Conservation (phyloP, 1,140 invertebrate genomes). For the Brachionus koreanus region DNA sequence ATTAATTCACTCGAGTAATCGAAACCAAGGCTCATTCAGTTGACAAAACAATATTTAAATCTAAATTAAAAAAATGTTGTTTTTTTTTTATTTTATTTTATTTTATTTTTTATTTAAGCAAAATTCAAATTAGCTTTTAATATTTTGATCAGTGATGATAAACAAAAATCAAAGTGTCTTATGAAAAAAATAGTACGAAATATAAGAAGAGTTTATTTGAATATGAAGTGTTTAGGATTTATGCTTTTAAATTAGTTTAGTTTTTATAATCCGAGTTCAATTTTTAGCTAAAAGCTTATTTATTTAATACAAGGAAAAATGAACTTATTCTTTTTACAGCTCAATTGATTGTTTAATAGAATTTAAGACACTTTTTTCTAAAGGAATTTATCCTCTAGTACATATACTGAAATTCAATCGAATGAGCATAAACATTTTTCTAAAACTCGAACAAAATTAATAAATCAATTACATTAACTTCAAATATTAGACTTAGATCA, state of each 20-base stretch:
- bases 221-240: not conserved
- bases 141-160: not conserved
- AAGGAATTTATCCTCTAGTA: not conserved
- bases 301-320: not conserved
- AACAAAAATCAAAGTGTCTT: not conserved
- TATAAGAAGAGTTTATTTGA: not conserved
- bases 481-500: not conserved
- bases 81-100: not conserved
- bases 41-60: not conserved
- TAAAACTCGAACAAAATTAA: not conserved
- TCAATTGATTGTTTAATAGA: conserved; percentile 20
- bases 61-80: not conserved
- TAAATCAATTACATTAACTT: not conserved
- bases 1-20: conserved; percentile 12
- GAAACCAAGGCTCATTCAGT: not conserved
- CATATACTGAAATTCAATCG: not conserved
- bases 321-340: not conserved
- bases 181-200: not conserved
- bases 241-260: not conserved
- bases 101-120: not conserved
- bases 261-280: conserved; percentile 7
- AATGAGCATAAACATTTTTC: not conserved
- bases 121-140: not conserved
- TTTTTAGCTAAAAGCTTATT: not conserved
- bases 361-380: not conserved